phyloP scores from a whole-genome alignment of 2,797 vertebrate genomes.

The Neosalanx taihuensis region DNA sequence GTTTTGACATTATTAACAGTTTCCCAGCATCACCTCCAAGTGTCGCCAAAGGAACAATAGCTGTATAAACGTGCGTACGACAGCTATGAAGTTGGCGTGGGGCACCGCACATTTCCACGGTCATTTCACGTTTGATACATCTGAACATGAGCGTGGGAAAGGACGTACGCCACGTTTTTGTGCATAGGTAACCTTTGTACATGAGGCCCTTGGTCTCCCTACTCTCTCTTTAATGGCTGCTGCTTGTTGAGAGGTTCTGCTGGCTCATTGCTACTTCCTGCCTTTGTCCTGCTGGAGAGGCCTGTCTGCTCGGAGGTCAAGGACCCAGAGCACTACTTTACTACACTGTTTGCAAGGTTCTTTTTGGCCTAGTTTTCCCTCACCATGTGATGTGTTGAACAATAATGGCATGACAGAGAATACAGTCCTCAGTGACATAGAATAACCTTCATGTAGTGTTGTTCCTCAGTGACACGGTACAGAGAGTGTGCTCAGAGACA shows the following conservation, averaged over 20 bases:
- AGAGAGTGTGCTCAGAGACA: neutral
- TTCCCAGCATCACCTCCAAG: too few relatives aligned
- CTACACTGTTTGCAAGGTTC: slow-evolving; percentile 13
- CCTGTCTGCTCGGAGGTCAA: neutral
- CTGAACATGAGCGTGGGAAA: too few relatives aligned
- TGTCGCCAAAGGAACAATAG: too few relatives aligned
- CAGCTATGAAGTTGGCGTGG: too few relatives aligned
- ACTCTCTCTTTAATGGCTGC: slow-evolving; percentile 14
- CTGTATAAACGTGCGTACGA: too few relatives aligned
- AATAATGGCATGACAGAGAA: neutral
- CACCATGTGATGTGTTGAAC: neutral
- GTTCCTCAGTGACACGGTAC: slow-evolving; percentile 6
- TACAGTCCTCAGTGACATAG: slow-evolving; percentile 25
- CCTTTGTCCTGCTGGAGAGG: neutral
- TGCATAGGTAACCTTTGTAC: too few relatives aligned
- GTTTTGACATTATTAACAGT: too few relatives aligned
- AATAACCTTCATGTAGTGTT: slow-evolving; percentile 32
- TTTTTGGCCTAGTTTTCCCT: neutral
- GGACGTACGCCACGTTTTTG: too few relatives aligned
- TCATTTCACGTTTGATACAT: too few relatives aligned
- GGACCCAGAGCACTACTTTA: neutral
- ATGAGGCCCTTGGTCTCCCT: too few relatives aligned
- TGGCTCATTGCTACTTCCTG: neutral
- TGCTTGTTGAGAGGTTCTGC: slow-evolving; percentile 12
- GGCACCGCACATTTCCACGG: too few relatives aligned